These are phyloP conservation scores for Cephalopterus ornatus DNA, from an alignment of 2,113 vertebrate genomes.

Conservation along the genomic window DNA sequence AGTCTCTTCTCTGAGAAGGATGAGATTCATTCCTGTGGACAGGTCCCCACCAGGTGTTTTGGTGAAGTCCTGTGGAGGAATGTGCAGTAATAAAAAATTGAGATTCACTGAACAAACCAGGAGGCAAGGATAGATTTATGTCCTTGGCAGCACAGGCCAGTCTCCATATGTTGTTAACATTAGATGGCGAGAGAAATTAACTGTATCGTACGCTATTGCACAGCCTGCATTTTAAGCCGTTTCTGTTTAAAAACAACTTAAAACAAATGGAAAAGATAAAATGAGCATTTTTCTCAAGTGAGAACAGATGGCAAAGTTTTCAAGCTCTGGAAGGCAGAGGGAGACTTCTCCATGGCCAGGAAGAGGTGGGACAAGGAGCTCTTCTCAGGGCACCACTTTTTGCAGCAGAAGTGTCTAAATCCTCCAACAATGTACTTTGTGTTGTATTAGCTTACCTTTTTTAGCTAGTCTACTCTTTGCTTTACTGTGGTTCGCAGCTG, in stretches of 20 bases:
- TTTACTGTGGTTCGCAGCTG: background rate
- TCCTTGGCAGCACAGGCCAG: conserved; percentile 1
- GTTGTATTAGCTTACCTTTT: background rate
- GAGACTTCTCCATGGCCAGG: background rate
- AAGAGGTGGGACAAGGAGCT: background rate
- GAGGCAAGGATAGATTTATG: conserved; percentile 41
- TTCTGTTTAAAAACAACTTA: background rate
- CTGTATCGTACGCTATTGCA: conserved; percentile 15
- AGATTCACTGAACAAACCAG: background rate
- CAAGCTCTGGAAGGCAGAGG: background rate
- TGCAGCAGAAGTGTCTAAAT: background rate
- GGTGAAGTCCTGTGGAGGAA: conserved; percentile 1
- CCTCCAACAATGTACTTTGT: background rate
- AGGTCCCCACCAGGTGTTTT: conserved; percentile 31
- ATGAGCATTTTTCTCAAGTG: background rate
- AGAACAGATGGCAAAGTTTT: conserved; percentile 43
- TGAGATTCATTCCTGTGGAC: background rate
- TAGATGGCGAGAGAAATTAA: conserved; percentile 31
- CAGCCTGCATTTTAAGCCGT: background rate
- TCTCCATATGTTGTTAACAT: conserved; percentile 52
- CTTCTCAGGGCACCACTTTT: background rate
- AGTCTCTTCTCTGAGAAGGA: background rate
- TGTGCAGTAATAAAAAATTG: conserved; percentile 23
- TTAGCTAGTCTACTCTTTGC: background rate
- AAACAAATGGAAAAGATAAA: conserved; percentile 46